Evolutionary conservation across 2,888 invertebrate species (phyloP).

Genomic region (Punctoribates punctum): DNA sequence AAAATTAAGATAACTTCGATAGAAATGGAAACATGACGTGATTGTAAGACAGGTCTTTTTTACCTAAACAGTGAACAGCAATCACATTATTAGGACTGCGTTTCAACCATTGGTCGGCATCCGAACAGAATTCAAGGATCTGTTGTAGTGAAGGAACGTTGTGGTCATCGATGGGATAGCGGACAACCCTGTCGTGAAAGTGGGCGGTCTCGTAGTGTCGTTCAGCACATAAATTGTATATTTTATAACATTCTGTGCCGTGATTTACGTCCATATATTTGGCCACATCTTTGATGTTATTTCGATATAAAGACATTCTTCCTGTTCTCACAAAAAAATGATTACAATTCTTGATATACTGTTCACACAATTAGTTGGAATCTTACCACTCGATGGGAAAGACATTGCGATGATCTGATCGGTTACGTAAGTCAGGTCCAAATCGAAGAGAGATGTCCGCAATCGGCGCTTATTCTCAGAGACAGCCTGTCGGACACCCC

Average conservation of each 20-base stretch:
- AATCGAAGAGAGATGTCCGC: slow-evolving; percentile 57
- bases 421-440: slow-evolving; percentile 58
- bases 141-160: slow-evolving; percentile 57
- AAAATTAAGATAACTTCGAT: not conserved
- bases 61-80: slow-evolving; percentile 58
- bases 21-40: too few species aligned
- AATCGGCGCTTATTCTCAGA: slow-evolving; percentile 58
- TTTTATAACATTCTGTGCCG: slow-evolving; percentile 54
- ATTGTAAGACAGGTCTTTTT: not conserved
- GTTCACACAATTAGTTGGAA: not conserved
- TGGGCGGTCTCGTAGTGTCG: slow-evolving; percentile 55
- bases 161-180: slow-evolving; percentile 57
- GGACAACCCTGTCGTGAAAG: slow-evolving; percentile 55
- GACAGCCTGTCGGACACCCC: slow-evolving; percentile 54
- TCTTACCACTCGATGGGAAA: slow-evolving; percentile 56
- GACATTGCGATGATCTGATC: slow-evolving; percentile 58
- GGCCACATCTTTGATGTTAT: slow-evolving; percentile 56
- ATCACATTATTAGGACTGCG: slow-evolving; percentile 55
- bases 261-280: slow-evolving; percentile 57
- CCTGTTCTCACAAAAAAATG: not conserved
- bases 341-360: not conserved
- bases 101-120: slow-evolving; percentile 55
- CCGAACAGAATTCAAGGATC: slow-evolving; percentile 55
- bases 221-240: slow-evolving; percentile 58
- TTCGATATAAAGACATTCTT: slow-evolving; percentile 57